Evolutionary conservation across 2,113 vertebrate species (phyloP).

Genomic region (Dunckerocampus dactyliophorus): DNA sequence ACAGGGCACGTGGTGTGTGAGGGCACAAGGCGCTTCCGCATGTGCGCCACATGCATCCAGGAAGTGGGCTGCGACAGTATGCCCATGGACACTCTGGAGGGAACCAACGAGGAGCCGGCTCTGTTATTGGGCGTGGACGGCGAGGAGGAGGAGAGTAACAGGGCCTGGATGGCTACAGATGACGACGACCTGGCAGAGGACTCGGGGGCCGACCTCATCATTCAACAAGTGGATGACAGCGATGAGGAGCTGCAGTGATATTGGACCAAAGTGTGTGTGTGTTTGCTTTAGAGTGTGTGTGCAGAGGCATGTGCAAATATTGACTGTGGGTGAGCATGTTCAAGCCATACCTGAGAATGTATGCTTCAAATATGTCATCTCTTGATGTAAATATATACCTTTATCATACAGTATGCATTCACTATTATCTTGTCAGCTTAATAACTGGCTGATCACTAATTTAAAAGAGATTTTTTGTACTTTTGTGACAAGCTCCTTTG

Average conservation of each 20-base stretch:
- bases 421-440: conserved; percentile 21
- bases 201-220: conserved; percentile 87
- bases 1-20: conserved; percentile 92
- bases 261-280: conserved; percentile 31
- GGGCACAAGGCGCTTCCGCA: conserved; percentile 87
- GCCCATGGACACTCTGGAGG: conserved; percentile 79
- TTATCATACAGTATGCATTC: conserved; percentile 32
- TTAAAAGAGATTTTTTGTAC: conserved; percentile 19
- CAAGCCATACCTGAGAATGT: conserved; percentile 49
- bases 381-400: conserved; percentile 40
- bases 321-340: conserved; percentile 9
- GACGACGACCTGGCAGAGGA: conserved; percentile 92
- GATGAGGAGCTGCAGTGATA: conserved; percentile 86
- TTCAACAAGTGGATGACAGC: conserved; percentile 93
- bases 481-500: conserved; percentile 31
- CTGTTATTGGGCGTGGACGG: conserved; percentile 81
- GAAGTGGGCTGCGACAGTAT: conserved; percentile 86
- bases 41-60: conserved; percentile 86
- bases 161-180: conserved; percentile 74
- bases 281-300: conserved; percentile 6
- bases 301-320: conserved; percentile 4
- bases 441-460: conserved; percentile 25
- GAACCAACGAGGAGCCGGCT: conserved; percentile 61
- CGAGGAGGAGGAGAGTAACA: conserved; percentile 78
- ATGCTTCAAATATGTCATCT: conserved; percentile 31